Evolutionary conservation across 2,797 vertebrate species (phyloP), one percentile per base, ranked within the genome.

Genomic region (Champsocephalus gunnari): DNA sequence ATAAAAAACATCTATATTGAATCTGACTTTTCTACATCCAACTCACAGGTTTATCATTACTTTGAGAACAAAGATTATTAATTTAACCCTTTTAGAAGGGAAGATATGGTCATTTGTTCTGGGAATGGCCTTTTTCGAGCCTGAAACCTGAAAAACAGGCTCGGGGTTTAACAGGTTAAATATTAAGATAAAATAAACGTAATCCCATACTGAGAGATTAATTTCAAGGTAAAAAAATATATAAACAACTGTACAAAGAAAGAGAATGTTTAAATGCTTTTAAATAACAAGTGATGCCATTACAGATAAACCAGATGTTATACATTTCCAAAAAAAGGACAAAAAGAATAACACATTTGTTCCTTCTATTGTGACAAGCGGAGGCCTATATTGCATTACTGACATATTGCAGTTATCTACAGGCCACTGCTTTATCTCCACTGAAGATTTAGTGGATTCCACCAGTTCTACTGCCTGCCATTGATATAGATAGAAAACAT

Each of bases 401-500:
- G 44, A 78, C 69, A 38, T 32, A 13, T 7, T 62, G 66, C 34
- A 45, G 34, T 67, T 72, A 75, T 76, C 62, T 66, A 34, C 49
- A 64, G 69, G 67, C 61, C 64, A 68, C 14, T 2, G 12, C 67
- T 76, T 60, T 49, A 70, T 68, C 41, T 68, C n/a, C 24, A 10
- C 16, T 54, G 49, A 71, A 83, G 71, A 85, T 66, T 73, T 44
- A n/a, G 12, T 50, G 21, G 38, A 73, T 87, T 34, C 56, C 8
- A 73, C 28, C 50, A 47, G 17, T 71, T 80, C 76, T 61, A 73
- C 57, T 79, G 70, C 69, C 21, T 69, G 65, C 44, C 60, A 63
- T 0, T 76, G 60, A 82, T 72, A 65, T 32, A 77, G 53, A 56
- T 44, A 38, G 66, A 65, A 87, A 80, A 68, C 71, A 58, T 5